Base-by-base conservation (phyloP, 2,797 vertebrate genomes). In the Falco columbarius region DNA sequence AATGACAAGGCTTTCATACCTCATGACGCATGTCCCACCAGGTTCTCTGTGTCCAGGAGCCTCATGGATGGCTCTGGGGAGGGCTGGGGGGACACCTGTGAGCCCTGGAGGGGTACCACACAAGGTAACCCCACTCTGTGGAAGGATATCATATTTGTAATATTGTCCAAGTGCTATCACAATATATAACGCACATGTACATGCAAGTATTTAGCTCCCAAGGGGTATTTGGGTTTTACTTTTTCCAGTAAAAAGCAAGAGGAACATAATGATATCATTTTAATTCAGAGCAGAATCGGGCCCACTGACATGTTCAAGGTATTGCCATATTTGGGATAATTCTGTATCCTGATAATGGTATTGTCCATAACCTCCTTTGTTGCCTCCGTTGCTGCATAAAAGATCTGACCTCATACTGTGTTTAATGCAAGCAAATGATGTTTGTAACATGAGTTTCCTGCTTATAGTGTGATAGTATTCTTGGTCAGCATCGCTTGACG, bases 401-500 rank as follows among this genome's bases (percentile, higher is more conserved):
- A 93, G 74, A 74, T 34, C 65, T 76, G 65, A 70, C n/a, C 29
- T 88, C 61, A 12, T 47, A 38, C 32, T 46, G 72, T 40, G 29
- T 81, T 75, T 92, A 68, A 46, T 91, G 80, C 66, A 76, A 71
- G 70, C 87, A 44, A 92, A 81, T 5, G 22, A 72, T 83, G 59
- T 75, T 94, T 82, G 47, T 84, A 89, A 68, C 51, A 19, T 2
- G 38, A 89, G 14, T 87, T 95, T 96, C 77, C 46, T 82, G 34
- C 77, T 94, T 70, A 42, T 87, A 86, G 80, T 92, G 38, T 55
- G 79, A 38, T 72, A 72, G 87, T 81, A 88, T 65, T 84, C 81
- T 81, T 86, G 92, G 95, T 97, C 96, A 97, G 97, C 97, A 95
- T 91, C 89, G 94, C 90, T 77, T 46, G 68, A 84, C 62, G 67